These are phyloP conservation scores for Drosophila gaucha DNA, from an alignment of 2,888 invertebrate genomes.

Conservation along the genomic window DNA sequence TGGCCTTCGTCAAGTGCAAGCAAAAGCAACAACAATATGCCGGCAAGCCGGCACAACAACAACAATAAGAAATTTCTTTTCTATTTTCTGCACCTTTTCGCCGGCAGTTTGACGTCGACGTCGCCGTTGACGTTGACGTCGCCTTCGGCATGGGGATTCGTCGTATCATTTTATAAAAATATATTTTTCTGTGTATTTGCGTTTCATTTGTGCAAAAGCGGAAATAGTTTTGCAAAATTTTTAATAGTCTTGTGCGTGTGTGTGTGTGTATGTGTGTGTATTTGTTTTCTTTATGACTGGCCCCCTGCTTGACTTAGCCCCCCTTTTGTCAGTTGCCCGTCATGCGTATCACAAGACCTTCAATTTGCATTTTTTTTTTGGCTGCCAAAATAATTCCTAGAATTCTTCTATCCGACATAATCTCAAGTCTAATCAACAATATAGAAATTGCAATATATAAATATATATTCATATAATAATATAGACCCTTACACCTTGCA, in stretches of 20 bases:
- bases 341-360: slow-evolving; percentile 56
- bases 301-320: not conserved
- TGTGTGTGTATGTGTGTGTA: not conserved
- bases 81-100: slow-evolving; percentile 40
- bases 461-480: not conserved
- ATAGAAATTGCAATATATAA: slow-evolving; percentile 12
- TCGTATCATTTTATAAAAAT: slow-evolving; percentile 27
- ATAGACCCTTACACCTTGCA: slow-evolving; percentile 2
- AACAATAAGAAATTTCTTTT: slow-evolving; percentile 26
- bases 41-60: slow-evolving; percentile 58
- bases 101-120: slow-evolving; percentile 51
- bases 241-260: slow-evolving; percentile 15
- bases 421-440: slow-evolving; percentile 26
- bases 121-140: slow-evolving; percentile 22
- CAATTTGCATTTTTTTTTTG: slow-evolving; percentile 26
- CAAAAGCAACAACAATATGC: slow-evolving; percentile 37
- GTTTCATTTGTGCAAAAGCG: slow-evolving; percentile 65
- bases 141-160: slow-evolving; percentile 17
- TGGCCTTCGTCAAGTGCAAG: slow-evolving; percentile 53
- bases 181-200: slow-evolving; percentile 24
- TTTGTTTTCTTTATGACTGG: slow-evolving; percentile 19
- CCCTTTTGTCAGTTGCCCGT: not conserved
- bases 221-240: slow-evolving; percentile 69
- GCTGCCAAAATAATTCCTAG: slow-evolving; percentile 43
- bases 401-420: slow-evolving; percentile 28